Conservation (phyloP, 2,888 invertebrate genomes). For the Eilema sororculum region DNA sequence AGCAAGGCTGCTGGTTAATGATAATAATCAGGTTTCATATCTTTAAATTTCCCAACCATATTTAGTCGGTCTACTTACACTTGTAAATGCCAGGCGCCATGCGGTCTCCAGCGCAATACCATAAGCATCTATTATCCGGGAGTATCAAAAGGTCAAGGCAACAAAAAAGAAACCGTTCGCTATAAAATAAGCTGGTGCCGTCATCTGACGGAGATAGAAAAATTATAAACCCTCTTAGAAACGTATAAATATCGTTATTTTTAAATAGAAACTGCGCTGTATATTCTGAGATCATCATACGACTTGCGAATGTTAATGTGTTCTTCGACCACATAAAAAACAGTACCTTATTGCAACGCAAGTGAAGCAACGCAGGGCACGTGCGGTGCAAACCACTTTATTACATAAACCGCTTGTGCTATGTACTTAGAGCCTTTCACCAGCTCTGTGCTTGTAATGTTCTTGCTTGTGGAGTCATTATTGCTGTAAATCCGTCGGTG, state of each 20-base stretch:
- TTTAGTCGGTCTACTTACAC: neutral
- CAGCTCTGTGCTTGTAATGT: conserved; percentile 70
- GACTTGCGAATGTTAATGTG: conserved; percentile 54
- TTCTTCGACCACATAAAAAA: conserved; percentile 50
- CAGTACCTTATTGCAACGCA: conserved; percentile 42
- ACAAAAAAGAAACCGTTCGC: neutral
- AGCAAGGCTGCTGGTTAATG: neutral
- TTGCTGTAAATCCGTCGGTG: conserved; percentile 63
- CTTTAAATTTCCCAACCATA: neutral
- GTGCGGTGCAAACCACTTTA: conserved; percentile 59
- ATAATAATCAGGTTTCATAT: neutral
- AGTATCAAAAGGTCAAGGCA: conserved; percentile 12
- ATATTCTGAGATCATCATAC: conserved; percentile 57
- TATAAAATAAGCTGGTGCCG: conserved; percentile 8
- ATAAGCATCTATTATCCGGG: conserved; percentile 1
- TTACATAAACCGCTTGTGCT: conserved; percentile 71
- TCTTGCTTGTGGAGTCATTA: conserved; percentile 67
- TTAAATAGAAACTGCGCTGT: conserved; percentile 43
- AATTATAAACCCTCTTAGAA: conserved; percentile 30
- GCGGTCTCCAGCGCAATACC: conserved; percentile 1
- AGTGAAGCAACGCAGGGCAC: conserved; percentile 57
- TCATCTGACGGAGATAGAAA: conserved; percentile 24
- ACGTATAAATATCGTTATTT: conserved; percentile 37
- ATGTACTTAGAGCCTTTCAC: conserved; percentile 71
- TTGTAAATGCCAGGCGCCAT: neutral